Evolutionary conservation across 2,797 vertebrate species (phyloP), one percentile per base, ranked within the genome.

Genomic region (Protonibea diacanthus): DNA sequence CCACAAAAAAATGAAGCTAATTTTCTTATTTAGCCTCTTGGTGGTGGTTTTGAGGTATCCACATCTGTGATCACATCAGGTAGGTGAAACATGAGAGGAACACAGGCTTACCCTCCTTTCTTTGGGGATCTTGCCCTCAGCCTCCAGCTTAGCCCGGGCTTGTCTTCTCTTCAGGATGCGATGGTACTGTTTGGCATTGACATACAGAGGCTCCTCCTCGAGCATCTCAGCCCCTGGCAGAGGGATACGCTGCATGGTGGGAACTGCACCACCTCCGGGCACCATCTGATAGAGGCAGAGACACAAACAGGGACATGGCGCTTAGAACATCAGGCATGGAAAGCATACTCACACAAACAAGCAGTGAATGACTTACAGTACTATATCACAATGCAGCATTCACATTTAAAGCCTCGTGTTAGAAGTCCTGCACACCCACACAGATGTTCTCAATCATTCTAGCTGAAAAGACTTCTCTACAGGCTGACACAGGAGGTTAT

Each of bases 121-220:
- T 87, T 99, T 99, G 75, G 98, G 98, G 80, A 99, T 99, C 84
- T 99, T 99, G 13, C 98, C 98, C 93, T 99, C 98, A 1, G 98
- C 98, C 81, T 99, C 98, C 81, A 99, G 95, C 83, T 99, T 99
- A 29, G 98, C 98, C 21, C 97, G 93, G 25, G 98, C 98, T 89
- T 99, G 98, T 52, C 95, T 82, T 84, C 98, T 96, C 92, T 99
- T 99, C 18, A 99, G 92, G 92, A 99, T 99, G 15, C 95, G 95
- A 76, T 95, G 94, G 86, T 96, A 96, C 88, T 96, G 95, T 88
- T 96, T 96, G 55, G 95, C 95, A 3, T 95, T 96, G 78, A 96
- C 95, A 17, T 96, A 99, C 1, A 99, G 95, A 20, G 98, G 98
- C 89, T 99, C 98, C 81, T 99, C 98, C 17, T 99, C 98, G 0